Evolutionary conservation across 2,113 vertebrate genomes (phyloP), one percentile per base, ranked within the genome.

Genomic region (Edolisoma coerulescens): DNA sequence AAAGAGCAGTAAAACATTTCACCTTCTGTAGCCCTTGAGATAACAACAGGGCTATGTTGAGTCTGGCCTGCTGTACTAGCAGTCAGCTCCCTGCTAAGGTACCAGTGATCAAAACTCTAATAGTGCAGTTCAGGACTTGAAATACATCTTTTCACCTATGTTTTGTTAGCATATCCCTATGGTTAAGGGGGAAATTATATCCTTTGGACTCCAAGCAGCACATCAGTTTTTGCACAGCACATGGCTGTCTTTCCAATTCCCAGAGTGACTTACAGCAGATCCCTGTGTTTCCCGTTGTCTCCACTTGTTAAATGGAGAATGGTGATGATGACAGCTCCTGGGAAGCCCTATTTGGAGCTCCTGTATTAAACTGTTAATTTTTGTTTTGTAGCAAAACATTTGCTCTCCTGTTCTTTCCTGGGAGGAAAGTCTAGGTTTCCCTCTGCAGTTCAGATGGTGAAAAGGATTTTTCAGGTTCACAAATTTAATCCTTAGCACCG

Each of bases 401-500:
- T 93, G 54, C 15, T 75, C 2, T 70, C 12, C 1, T 9, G 2
- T 74, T 92, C 21, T 84, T 33, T 41, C 18, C 47, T 71, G 56
- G 68, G 92, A 56, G 50, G 47, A 54, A 63, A 60, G 47, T 24
- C 3, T 35, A 67, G 44, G 64, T 68, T 95, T 90, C 77, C 74
- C 80, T 95, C 91, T 96, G 80, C 83, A 91, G 76, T 92, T 96
- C 54, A 84, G 54, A 75, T 67, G 30, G 50, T 70, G 80, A 45
- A 90, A 63, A 84, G 60, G 76, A 91, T 78, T 22, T 11, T 84
- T 68, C 60, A 33, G 52, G 56, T 84, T 92, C 39, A 53, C 52
- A 33, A 17, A 35, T 41, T 59, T 47, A 27, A 59, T 84, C 78
- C 41, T 33, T 81, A 63, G 16, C 27, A 32, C 35, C 63, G 83